Evolutionary conservation across 2,113 vertebrate species (phyloP).

Genomic region (Lagopus leucura): DNA sequence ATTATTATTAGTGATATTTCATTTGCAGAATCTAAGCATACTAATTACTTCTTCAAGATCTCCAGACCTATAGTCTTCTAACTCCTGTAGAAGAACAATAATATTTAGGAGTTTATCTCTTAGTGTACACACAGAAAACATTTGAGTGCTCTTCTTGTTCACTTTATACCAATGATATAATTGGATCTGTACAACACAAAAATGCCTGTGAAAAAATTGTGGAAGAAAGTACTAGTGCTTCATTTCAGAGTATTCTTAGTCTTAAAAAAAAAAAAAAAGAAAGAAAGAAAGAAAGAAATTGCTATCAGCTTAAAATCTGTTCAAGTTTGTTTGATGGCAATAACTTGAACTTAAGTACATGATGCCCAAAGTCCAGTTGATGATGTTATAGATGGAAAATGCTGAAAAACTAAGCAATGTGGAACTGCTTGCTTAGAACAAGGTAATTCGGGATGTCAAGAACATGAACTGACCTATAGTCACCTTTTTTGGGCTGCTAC

Average conservation of each 20-base stretch:
- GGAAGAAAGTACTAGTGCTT: background rate
- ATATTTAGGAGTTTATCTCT: background rate
- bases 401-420: slow-evolving; percentile 12
- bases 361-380: slow-evolving; percentile 16
- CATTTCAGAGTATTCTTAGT: background rate
- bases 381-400: slow-evolving; percentile 10
- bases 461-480: slow-evolving; percentile 33
- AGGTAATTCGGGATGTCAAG: background rate
- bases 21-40: background rate
- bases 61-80: background rate
- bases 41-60: background rate
- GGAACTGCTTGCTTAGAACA: background rate
- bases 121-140: background rate
- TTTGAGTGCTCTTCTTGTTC: background rate
- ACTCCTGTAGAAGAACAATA: background rate
- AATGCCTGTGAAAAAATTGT: background rate
- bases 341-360: slow-evolving; percentile 25
- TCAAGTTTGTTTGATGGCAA: background rate
- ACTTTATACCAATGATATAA: background rate
- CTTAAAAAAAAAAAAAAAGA: background rate
- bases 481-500: slow-evolving; percentile 18
- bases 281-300: background rate
- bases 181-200: background rate
- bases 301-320: background rate
- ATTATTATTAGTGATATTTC: background rate